Conservation (phyloP, 1,140 invertebrate genomes). For the Sipha flava region DNA sequence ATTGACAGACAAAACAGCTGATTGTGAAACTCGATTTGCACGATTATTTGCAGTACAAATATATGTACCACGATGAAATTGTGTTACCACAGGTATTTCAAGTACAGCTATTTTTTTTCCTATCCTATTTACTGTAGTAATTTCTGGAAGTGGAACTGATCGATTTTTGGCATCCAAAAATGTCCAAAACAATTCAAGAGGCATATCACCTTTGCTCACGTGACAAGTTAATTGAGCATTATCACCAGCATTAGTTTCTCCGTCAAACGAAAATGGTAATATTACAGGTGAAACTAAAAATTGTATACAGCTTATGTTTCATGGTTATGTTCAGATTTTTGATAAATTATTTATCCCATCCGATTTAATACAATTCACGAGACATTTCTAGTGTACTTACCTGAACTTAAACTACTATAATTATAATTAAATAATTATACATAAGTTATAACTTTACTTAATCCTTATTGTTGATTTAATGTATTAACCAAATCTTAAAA, state of each 20-base stretch:
- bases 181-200: conserved; percentile 36
- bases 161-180: conserved; percentile 9
- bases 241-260: conserved; percentile 58
- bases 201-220: conserved; percentile 52
- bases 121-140: conserved; percentile 23
- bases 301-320: background rate
- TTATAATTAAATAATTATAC: background rate
- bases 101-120: conserved; percentile 46
- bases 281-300: conserved; percentile 54
- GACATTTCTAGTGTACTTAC: background rate
- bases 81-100: conserved; percentile 50
- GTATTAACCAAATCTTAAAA: too few species aligned
- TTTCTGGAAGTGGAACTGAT: background rate
- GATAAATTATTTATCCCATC: background rate
- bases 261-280: conserved; percentile 53
- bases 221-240: conserved; percentile 54
- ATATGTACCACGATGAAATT: conserved; percentile 44
- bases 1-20: conserved; percentile 58
- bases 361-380: background rate
- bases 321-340: background rate
- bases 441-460: too few species aligned
- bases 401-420: background rate
- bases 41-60: conserved; percentile 38
- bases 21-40: conserved; percentile 47
- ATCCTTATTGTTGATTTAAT: too few species aligned